Percentiles rank a stretch among this genome's conserved stretches.
phyloP scores from a whole-genome alignment of 2,113 vertebrate genomes.

The Stigmatopora nigra region DNA sequence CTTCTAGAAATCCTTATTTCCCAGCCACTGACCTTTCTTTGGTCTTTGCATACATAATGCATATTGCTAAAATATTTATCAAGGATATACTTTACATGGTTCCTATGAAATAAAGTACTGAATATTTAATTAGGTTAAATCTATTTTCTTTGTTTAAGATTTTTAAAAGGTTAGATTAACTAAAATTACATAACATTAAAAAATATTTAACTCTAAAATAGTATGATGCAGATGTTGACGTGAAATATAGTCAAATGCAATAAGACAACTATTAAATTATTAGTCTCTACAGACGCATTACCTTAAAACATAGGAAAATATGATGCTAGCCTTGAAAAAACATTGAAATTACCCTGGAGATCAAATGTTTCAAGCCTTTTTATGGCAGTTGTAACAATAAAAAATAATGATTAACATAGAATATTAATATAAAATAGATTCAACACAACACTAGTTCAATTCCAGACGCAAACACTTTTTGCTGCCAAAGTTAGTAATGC shows the following conservation, averaged over 20 bases:
- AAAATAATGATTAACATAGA: not conserved
- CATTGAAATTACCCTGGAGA: constrained; percentile 4
- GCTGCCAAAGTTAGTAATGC: not conserved
- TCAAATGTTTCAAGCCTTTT: not conserved
- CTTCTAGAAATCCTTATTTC: constrained; percentile 8
- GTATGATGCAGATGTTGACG: not conserved
- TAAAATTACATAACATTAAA: not conserved
- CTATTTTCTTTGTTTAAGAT: constrained; percentile 16
- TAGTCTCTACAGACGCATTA: constrained; percentile 21
- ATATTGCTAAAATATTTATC: constrained; percentile 51
- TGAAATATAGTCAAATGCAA: not conserved
- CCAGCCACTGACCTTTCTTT: not conserved
- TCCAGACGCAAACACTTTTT: not conserved
- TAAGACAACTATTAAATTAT: constrained; percentile 20
- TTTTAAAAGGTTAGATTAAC: not conserved
- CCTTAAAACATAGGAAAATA: constrained; percentile 1
- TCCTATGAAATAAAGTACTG: constrained; percentile 27
- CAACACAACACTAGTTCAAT: not conserved
- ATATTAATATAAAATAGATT: not conserved
- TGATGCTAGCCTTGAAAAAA: constrained; percentile 11
- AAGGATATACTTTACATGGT: constrained; percentile 20
- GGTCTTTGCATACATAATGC: constrained; percentile 35
- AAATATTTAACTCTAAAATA: not conserved
- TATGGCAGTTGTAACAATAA: constrained; percentile 1
- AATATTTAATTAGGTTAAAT: constrained; percentile 15